Percentiles rank a stretch among this genome's conserved stretches.
These are phyloP conservation scores for Apamea epomidion DNA, from an alignment of 2,888 invertebrate species.

Conservation along the genomic window DNA sequence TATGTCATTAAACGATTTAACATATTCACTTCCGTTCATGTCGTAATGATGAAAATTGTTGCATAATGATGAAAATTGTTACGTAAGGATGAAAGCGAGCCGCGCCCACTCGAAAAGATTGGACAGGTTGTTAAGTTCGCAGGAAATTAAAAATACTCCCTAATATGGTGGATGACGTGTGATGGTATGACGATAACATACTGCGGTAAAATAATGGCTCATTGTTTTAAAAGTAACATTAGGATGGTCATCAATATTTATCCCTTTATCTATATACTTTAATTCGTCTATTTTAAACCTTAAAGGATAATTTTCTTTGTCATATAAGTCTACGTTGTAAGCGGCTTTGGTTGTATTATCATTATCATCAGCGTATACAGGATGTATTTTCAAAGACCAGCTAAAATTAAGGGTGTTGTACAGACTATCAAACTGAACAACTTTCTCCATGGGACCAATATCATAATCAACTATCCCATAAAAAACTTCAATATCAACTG, in stretches of 20 bases:
- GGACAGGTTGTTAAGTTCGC: constrained; percentile 43
- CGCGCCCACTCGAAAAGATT: constrained; percentile 61
- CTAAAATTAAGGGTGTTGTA: no score
- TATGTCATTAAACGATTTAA: constrained; percentile 62
- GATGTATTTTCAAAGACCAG: no score
- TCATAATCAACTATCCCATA: no score
- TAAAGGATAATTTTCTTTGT: background rate
- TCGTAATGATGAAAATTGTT: constrained; percentile 64
- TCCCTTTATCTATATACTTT: background rate
- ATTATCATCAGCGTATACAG: no score
- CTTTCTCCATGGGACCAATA: no score
- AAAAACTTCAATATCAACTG: no score
- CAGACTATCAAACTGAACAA: no score
- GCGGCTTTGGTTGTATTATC: background rate
- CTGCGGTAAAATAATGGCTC: constrained; percentile 21
- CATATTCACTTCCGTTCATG: constrained; percentile 64
- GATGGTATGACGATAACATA: constrained; percentile 14
- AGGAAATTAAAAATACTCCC: constrained; percentile 68
- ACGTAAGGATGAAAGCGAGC: constrained; percentile 72
- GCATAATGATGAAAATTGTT: constrained; percentile 71
- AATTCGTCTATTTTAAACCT: background rate
- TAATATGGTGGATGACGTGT: constrained; percentile 39
- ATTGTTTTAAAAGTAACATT: constrained; percentile 12
- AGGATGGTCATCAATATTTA: constrained; percentile 10
- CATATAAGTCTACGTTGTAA: background rate